Base-by-base conservation (phyloP, 1,140 invertebrate species). In the Hylaeus volcanicus region DNA sequence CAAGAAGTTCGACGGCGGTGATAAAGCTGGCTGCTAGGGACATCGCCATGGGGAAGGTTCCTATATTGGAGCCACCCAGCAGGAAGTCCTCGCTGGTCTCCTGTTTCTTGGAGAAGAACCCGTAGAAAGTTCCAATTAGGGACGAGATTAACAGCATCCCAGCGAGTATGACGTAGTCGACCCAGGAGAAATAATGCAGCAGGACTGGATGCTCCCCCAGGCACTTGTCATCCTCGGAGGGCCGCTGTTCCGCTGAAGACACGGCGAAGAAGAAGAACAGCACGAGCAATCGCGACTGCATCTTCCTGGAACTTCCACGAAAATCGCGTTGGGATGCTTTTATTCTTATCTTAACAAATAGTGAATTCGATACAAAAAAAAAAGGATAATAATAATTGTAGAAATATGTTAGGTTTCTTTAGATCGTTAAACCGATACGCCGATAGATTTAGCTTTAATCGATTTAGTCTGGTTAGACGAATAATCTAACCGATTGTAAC, bases 41-140 rank as follows among this genome's bases (percentile, higher is more conserved):
- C 94, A 97, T 95, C 1, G 96, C 95, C 94, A 96, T 97, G 0
- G 97, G 96, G 66, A 97, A 95, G 1, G 96, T 96, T 43, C 96
- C 95, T 96, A 96, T 97, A 8, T 94, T 94, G 2, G 96, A 96
- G 2, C 96, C 96, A 9, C 96, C 97, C 39, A 97, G 92, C 9
- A 98, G 92, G 89, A 97, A 97, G 85, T 98, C 96, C 65, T 95
- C 94, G 60, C 96, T 96, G 0, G 95, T 96, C 71, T 95, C 95
- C 86, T 97, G 96, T 87, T 96, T 96, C 58, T 95, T 94, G 26
- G 95, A 95, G 84, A 95, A 96, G 84, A 95, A 97, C 26, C 96
- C 97, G 89, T 97, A 97, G 90, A 97, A 98, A 0, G 97, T 93
- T 0, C 97, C 97, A 70, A 98, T 97, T 5, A 94, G 94, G 76